Conservation (phyloP, 1,140 invertebrate genomes). For the Diorhabda elongata region DNA sequence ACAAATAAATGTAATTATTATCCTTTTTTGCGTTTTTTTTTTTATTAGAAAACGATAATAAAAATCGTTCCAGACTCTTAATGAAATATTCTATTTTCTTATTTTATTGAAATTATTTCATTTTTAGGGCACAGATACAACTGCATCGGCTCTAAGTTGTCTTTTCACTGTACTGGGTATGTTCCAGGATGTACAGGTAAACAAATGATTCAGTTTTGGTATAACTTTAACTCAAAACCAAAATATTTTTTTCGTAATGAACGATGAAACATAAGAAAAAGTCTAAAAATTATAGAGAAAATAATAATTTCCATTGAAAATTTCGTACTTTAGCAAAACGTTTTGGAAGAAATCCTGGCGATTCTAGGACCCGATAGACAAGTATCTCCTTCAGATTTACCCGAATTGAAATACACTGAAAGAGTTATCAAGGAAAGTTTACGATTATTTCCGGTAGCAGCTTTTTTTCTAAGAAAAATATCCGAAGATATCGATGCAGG, state of each 20-base stretch:
- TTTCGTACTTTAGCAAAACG: conserved; percentile 18
- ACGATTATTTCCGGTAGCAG: background rate
- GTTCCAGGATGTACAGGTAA: conserved; percentile 22
- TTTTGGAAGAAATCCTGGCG: conserved; percentile 28
- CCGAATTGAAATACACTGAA: conserved; percentile 64
- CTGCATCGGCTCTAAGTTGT: conserved; percentile 3
- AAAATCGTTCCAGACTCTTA: too few relatives aligned
- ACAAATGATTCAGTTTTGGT: background rate
- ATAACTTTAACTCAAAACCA: background rate
- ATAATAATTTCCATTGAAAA: background rate
- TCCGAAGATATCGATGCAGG: background rate
- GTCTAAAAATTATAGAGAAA: background rate
- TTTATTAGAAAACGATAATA: too few relatives aligned
- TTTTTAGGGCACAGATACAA: conserved; percentile 19
- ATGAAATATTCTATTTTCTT: background rate
- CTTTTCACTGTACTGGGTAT: conserved; percentile 12
- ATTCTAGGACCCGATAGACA: conserved; percentile 31
- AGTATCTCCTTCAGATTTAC: conserved; percentile 52
- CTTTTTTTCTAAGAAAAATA: background rate
- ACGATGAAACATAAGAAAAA: too few relatives aligned
- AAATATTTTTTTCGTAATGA: too few relatives aligned
- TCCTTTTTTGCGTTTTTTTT: too few relatives aligned
- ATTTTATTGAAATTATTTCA: background rate
- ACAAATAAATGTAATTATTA: too few relatives aligned
- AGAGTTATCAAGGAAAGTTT: conserved; percentile 27